Percentiles rank a stretch among this genome's conserved stretches.
Evolutionary conservation across 2,888 invertebrate species (phyloP).

Genomic region (Notocelia uddmanniana): DNA sequence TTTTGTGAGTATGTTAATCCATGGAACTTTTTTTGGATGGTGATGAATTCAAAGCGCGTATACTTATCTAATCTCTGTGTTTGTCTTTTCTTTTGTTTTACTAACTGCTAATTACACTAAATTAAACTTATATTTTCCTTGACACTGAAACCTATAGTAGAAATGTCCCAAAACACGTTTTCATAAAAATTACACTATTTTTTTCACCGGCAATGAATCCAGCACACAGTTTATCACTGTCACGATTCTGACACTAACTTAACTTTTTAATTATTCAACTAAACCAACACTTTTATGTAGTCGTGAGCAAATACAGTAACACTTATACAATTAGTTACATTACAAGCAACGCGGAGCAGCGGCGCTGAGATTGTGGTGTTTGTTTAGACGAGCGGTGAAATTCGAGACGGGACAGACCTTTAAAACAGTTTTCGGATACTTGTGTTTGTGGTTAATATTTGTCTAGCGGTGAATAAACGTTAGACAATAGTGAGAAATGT

Average conservation of each 20-base stretch:
- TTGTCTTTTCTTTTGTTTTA: background rate
- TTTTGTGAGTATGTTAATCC: background rate
- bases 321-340: slow-evolving; percentile 14
- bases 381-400: slow-evolving; percentile 16
- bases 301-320: slow-evolving; percentile 26
- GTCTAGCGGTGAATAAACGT: background rate
- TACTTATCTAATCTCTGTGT: background rate
- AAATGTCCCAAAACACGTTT: too few relatives aligned
- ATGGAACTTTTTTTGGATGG: background rate
- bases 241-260: background rate
- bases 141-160: too few relatives aligned
- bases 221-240: background rate
- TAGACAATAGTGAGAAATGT: too few relatives aligned
- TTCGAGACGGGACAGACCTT: slow-evolving; percentile 5
- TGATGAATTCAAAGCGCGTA: background rate
- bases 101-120: background rate
- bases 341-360: background rate
- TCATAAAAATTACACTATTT: too few relatives aligned
- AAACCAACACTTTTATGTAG: background rate
- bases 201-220: background rate
- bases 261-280: slow-evolving; percentile 6
- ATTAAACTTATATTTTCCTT: too few relatives aligned
- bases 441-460: slow-evolving; percentile 4
- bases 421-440: slow-evolving; percentile 9
- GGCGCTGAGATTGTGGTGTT: slow-evolving; percentile 3